Percentiles rank a stretch among this genome's conserved stretches.
These are phyloP conservation scores for Oxytorus armatus DNA, from an alignment of 2,888 invertebrate genomes.

Conservation along the genomic window DNA sequence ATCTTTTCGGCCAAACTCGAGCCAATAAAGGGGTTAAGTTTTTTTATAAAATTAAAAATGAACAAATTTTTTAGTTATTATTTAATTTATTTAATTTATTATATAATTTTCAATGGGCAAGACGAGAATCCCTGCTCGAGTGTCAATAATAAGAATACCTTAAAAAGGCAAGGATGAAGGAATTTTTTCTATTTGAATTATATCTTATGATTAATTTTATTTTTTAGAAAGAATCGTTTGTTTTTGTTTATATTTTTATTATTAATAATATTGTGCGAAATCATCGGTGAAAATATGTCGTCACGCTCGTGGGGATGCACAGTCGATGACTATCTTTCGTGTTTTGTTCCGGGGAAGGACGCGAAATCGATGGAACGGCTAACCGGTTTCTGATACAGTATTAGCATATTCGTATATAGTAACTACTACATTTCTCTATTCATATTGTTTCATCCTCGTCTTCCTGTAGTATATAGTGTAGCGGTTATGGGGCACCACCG, in stretches of 20 bases:
- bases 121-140: background rate
- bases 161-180: background rate
- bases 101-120: too few relatives aligned
- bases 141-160: background rate
- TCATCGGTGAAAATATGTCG: constrained; percentile 40
- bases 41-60: too few relatives aligned
- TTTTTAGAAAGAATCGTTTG: background rate
- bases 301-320: constrained; percentile 44
- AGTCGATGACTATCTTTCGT: constrained; percentile 35
- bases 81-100: background rate
- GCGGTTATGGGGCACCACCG: constrained; percentile 51
- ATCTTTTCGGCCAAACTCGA: too few relatives aligned
- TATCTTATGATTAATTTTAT: too few relatives aligned
- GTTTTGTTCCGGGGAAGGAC: constrained; percentile 39
- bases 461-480: constrained; percentile 61
- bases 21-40: too few relatives aligned
- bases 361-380: constrained; percentile 61
- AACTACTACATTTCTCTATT: constrained; percentile 48
- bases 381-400: constrained; percentile 62
- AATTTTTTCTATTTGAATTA: too few relatives aligned
- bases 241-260: background rate
- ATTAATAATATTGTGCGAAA: constrained; percentile 4
- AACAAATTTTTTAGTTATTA: background rate
- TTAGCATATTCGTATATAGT: constrained; percentile 58
- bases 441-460: constrained; percentile 34